A percentile compares a stretch with the other conserved stretches of the same genome.
phyloP scores from a whole-genome alignment of 2,888 invertebrate species.

The Trachelus troglodyta region DNA sequence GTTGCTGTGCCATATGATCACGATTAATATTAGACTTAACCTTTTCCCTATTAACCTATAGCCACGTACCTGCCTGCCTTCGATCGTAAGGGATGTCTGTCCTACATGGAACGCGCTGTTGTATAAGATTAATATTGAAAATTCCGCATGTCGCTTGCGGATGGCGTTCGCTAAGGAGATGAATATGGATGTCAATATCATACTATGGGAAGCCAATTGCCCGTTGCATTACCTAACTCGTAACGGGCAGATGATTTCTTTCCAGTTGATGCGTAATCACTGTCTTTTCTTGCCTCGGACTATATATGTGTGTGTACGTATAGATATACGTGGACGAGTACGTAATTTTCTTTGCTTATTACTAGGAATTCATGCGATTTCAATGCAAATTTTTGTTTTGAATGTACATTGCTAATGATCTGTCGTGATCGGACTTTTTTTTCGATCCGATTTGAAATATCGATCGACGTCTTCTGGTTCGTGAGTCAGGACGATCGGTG shows the following conservation, averaged over 20 bases:
- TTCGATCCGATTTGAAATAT: not conserved
- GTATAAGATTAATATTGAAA: not conserved
- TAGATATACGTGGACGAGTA: not conserved
- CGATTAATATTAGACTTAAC: not conserved
- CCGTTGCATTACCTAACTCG: conserved; percentile 31
- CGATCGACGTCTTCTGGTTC: not conserved
- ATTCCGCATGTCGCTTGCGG: not conserved
- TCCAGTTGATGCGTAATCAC: conserved; percentile 27
- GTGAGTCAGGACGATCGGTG: not conserved
- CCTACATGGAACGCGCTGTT: not conserved
- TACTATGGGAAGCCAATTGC: not conserved
- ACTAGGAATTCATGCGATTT: conserved; percentile 20
- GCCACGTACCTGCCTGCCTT: not conserved
- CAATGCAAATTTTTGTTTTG: conserved; percentile 16
- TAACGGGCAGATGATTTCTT: conserved; percentile 28
- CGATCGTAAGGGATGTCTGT: not conserved
- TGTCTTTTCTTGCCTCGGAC: conserved; percentile 11
- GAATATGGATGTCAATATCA: conserved; percentile 29
- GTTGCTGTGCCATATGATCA: no score
- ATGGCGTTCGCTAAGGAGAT: conserved; percentile 13
- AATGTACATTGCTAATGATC: not conserved
- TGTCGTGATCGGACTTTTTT: not conserved
- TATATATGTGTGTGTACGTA: not conserved
- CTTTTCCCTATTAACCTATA: not conserved
- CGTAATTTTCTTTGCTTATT: not conserved